Percentiles rank a stretch among this genome's conserved stretches.
These are phyloP conservation scores for Falco peregrinus DNA, from an alignment of 2,797 vertebrate genomes.

Conservation along the genomic window DNA sequence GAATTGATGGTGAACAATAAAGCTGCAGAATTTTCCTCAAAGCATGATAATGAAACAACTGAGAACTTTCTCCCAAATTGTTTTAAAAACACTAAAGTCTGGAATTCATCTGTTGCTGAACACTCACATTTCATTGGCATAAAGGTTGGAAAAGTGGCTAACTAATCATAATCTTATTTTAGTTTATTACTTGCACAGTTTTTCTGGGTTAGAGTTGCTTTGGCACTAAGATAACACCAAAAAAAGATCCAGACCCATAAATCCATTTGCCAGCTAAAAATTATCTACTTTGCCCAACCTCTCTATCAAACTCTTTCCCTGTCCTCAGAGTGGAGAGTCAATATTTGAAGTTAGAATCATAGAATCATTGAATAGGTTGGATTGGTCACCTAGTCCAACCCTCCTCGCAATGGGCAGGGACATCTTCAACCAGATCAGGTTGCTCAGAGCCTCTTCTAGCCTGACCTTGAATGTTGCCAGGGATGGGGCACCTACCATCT, in stretches of 20 bases:
- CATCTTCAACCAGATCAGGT: not conserved
- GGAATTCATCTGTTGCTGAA: not conserved
- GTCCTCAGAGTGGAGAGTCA: not conserved
- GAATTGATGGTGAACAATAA: not conserved
- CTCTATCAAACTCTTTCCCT: not conserved
- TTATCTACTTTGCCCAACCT: not conserved
- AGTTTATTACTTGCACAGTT: not conserved
- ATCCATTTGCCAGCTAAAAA: not conserved
- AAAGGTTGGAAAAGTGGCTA: not conserved
- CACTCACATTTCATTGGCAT: not conserved
- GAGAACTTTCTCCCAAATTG: not conserved
- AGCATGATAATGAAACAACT: not conserved
- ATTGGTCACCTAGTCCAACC: not conserved
- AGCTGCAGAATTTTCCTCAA: not conserved
- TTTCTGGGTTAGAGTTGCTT: not conserved
- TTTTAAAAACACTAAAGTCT: not conserved
- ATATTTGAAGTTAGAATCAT: not conserved
- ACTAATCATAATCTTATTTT: not conserved
- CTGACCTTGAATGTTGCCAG: not conserved
- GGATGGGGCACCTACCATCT: too few species aligned
- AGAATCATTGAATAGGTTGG: not conserved
- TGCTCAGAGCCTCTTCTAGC: rapidly evolving
- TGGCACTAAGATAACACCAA: not conserved
- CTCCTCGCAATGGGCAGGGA: rapidly evolving
- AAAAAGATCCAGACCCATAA: not conserved